A percentile compares a stretch with the other conserved stretches of the same genome.
Evolutionary conservation across 2,113 vertebrate genomes (phyloP).

Genomic region (Petrocephalus zakoni): DNA sequence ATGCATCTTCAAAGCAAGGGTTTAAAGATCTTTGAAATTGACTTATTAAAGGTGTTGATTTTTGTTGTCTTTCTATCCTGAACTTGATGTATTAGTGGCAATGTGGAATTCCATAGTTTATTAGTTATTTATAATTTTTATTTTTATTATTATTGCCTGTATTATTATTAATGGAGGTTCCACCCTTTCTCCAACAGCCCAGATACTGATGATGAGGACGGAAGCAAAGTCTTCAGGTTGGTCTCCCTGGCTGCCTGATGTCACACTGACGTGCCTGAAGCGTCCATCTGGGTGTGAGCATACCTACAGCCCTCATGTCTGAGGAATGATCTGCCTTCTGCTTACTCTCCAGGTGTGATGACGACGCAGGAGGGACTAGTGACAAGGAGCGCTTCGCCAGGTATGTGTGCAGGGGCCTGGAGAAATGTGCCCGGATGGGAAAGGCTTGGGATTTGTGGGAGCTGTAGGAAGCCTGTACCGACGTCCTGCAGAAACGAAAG

Average conservation of each 20-base stretch:
- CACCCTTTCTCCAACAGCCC: constrained; percentile 36
- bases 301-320: neutral
- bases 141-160: neutral
- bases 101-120: neutral
- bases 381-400: constrained; percentile 96
- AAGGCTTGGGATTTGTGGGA: neutral
- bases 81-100: neutral
- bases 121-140: neutral
- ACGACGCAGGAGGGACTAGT: constrained; percentile 72
- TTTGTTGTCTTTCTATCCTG: neutral
- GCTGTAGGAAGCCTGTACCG: neutral
- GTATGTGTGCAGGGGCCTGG: constrained; percentile 54
- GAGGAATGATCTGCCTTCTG: neutral
- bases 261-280: neutral
- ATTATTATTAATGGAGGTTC: neutral
- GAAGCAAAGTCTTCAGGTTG: constrained; percentile 89
- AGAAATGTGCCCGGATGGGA: neutral
- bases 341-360: constrained; percentile 73
- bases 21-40: neutral
- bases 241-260: neutral
- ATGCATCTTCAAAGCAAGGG: neutral
- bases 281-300: neutral
- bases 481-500: neutral
- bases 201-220: constrained; percentile 72
- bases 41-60: neutral